Evolutionary conservation across 2,113 vertebrate species (phyloP).

Genomic region (Stegastes partitus): DNA sequence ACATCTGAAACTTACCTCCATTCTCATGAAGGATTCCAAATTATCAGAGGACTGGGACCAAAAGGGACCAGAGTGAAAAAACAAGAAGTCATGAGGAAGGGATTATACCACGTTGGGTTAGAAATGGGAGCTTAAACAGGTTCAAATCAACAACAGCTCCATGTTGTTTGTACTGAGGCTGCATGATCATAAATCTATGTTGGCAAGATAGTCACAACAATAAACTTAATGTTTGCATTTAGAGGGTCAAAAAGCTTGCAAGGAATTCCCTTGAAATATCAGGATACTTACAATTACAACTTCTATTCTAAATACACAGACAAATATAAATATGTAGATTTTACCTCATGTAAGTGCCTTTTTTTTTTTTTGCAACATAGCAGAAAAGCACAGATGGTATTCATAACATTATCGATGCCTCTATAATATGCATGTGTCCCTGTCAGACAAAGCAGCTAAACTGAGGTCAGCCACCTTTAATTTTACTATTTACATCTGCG

Average conservation of each 20-base stretch:
- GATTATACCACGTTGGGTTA: background rate
- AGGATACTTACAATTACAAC: too few relatives aligned
- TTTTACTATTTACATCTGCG: too few relatives aligned
- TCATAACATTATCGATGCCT: background rate
- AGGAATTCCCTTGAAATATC: too few relatives aligned
- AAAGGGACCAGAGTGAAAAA: conserved; percentile 54
- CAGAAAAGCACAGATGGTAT: background rate
- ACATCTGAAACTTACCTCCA: conserved; percentile 76
- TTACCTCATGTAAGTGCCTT: too few relatives aligned
- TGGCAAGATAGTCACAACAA: too few relatives aligned
- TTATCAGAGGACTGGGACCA: conserved; percentile 77
- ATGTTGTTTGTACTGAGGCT: too few relatives aligned
- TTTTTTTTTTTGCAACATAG: background rate
- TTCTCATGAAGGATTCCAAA: conserved; percentile 71
- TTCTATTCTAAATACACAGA: too few relatives aligned
- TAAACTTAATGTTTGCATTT: too few relatives aligned
- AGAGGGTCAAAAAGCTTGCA: too few relatives aligned
- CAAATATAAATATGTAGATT: too few relatives aligned
- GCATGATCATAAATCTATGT: too few relatives aligned
- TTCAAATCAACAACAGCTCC: background rate
- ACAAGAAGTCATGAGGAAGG: conserved; percentile 46
- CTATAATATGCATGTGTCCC: background rate
- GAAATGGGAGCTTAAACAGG: background rate
- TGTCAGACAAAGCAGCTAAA: background rate
- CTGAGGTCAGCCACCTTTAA: background rate